These are phyloP conservation scores for Sturnus vulgaris DNA, from an alignment of 2,113 vertebrate species.

Conservation along the genomic window DNA sequence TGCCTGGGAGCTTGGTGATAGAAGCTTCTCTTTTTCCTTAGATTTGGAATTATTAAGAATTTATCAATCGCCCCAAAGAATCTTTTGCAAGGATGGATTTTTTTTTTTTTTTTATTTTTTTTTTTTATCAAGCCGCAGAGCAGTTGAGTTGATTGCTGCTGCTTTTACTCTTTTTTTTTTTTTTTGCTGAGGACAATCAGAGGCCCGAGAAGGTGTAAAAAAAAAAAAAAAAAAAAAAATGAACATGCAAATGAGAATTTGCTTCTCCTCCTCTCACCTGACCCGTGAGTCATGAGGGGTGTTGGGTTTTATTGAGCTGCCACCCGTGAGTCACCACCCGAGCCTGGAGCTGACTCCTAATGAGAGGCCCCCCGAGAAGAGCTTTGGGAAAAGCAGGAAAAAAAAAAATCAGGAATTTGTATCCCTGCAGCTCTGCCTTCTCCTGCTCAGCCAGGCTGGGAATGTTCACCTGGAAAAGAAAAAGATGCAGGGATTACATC, in stretches of 20 bases:
- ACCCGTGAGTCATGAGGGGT: conserved; percentile 48
- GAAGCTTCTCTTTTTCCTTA: background rate
- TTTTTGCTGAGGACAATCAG: background rate
- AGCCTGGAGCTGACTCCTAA: background rate
- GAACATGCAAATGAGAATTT: background rate
- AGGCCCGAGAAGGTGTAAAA: background rate
- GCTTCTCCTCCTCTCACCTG: conserved; percentile 31
- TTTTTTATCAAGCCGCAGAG: no score
- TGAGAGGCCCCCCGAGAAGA: background rate
- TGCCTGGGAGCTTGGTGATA: background rate
- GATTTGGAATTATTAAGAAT: background rate
- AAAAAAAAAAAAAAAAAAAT: background rate
- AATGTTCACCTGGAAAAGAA: fast-evolving
- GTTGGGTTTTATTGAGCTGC: background rate
- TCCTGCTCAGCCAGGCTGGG: background rate
- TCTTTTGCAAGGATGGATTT: background rate
- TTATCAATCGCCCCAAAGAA: background rate
- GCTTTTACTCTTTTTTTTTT: background rate
- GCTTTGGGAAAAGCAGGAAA: background rate
- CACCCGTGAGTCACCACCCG: background rate
- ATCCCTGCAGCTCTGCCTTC: background rate
- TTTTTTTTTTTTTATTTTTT: no score
- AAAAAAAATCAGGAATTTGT: background rate
- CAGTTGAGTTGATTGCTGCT: background rate
- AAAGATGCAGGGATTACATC: background rate